These are phyloP conservation scores for Heterodera filipjevi DNA, from an alignment of 2,888 invertebrate genomes.

Conservation along the genomic window DNA sequence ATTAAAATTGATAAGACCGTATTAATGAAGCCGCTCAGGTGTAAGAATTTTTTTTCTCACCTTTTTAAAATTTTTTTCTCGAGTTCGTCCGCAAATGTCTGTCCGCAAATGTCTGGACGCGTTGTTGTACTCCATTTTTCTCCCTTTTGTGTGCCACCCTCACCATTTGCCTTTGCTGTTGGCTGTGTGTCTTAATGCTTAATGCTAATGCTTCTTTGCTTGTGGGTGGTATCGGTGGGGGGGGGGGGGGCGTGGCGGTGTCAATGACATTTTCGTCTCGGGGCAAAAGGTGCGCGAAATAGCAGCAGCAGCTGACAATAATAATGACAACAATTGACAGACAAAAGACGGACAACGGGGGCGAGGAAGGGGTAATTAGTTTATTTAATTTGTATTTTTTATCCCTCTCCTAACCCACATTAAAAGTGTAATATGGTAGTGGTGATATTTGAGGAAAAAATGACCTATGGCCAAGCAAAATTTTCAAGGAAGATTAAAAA, in stretches of 20 bases:
- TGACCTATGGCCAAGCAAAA: neutral
- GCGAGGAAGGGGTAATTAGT: neutral
- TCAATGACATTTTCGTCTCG: neutral
- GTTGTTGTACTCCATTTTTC: no score
- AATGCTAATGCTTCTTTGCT: neutral
- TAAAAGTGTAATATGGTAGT: neutral
- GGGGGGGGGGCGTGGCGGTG: neutral
- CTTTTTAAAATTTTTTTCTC: no score
- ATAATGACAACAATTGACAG: conserved; percentile 2
- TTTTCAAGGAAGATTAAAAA: neutral
- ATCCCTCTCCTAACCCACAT: neutral
- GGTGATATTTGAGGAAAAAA: neutral
- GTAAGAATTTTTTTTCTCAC: no score
- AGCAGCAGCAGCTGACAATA: neutral
- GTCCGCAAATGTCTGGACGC: no score
- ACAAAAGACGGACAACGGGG: neutral
- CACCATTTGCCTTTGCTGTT: neutral
- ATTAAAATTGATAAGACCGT: no score
- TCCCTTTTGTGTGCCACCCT: no score
- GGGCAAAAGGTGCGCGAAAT: neutral
- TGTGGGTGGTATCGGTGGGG: neutral
- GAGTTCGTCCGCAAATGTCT: no score
- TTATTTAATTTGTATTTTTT: neutral
- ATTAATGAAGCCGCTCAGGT: no score
- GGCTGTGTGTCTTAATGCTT: neutral